phyloP scores from a whole-genome alignment of 1,140 invertebrate species.

The Halictus rubicundus region DNA sequence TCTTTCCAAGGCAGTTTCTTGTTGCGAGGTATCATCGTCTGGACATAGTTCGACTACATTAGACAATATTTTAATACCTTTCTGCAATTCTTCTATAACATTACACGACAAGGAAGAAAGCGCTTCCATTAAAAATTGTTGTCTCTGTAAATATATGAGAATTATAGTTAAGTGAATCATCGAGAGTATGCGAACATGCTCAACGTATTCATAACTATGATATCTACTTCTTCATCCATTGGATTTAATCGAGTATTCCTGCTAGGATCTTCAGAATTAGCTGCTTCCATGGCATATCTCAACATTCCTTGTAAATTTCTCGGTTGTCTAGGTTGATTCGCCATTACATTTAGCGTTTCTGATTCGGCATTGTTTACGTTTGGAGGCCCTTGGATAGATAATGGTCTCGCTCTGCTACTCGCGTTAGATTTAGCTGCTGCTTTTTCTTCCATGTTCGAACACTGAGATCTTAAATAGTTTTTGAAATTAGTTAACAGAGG shows the following conservation, averaged over 20 bases:
- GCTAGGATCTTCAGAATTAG: constrained; percentile 81
- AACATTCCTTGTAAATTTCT: constrained; percentile 82
- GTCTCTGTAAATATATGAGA: constrained; percentile 81
- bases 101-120: constrained; percentile 85
- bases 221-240: constrained; percentile 83
- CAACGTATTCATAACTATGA: not conserved
- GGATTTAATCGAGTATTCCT: constrained; percentile 77
- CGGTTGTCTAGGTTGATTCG: constrained; percentile 77
- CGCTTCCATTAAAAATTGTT: constrained; percentile 86
- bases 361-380: constrained; percentile 42
- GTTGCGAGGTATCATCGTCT: constrained; percentile 81
- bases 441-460: not conserved
- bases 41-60: constrained; percentile 78
- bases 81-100: constrained; percentile 84
- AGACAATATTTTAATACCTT: constrained; percentile 82
- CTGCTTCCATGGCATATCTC: constrained; percentile 84
- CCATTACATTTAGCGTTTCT: constrained; percentile 33
- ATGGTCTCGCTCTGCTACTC: constrained; percentile 66
- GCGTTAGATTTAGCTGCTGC: not conserved
- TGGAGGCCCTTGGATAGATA: constrained; percentile 72
- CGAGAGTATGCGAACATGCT: not conserved
- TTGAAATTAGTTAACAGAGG: not conserved
- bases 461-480: not conserved
- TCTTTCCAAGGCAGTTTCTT: constrained; percentile 82
- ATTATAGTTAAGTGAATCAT: not conserved